Conservation (phyloP, 2,888 invertebrate genomes). For the Pemphredon lugubris region DNA sequence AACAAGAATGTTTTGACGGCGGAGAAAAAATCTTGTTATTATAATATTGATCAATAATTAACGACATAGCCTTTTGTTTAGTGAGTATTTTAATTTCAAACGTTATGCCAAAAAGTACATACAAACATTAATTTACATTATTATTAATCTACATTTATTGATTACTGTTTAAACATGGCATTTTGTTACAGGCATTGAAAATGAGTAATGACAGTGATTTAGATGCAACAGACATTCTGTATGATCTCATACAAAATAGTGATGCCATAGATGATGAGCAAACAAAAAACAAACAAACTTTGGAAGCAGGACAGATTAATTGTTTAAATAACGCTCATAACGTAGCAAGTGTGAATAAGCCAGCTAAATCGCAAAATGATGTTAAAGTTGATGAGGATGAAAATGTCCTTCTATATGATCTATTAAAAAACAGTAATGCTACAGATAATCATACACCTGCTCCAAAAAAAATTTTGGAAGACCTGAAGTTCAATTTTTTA, state of each 20-base stretch:
- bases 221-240: conserved; percentile 54
- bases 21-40: not conserved
- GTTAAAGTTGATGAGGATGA: no score
- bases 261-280: conserved; percentile 51
- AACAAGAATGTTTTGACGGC: not conserved
- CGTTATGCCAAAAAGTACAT: not conserved
- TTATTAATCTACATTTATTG: not conserved
- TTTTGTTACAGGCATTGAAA: conserved; percentile 24
- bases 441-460: conserved; percentile 48
- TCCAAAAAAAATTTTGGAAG: conserved; percentile 51
- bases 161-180: not conserved
- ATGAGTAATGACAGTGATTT: conserved; percentile 59
- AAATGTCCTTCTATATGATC: conserved; percentile 56
- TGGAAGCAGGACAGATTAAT: no score
- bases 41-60: not conserved
- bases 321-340: no score
- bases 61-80: not conserved
- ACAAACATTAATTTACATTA: conserved; percentile 2
- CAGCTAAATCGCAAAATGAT: no score
- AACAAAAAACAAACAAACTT: no score
- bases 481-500: conserved; percentile 73
- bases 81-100: not conserved
- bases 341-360: no score
- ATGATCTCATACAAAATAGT: conserved; percentile 53
- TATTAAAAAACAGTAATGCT: conserved; percentile 42